Base-by-base conservation (phyloP, 30 jellyfish, hydroid and myxozoan genomes). In the Euphysa ruthae region DNA sequence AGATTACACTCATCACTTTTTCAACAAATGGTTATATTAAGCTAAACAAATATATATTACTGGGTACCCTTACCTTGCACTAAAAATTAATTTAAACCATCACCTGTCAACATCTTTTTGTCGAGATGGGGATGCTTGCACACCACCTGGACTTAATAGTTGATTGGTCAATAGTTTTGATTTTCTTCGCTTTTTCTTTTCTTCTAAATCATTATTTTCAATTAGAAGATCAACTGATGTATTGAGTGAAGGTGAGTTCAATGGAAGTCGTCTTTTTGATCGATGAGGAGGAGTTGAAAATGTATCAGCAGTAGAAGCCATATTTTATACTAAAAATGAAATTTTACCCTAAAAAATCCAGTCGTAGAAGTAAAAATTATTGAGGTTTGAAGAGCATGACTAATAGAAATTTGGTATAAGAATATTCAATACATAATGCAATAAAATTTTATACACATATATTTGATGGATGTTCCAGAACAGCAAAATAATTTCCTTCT, bases 101-200 rank as follows among this genome's bases (percentile, higher is more conserved):
- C 32, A 68, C 80, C 50, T 68, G 29, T 68, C 80, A 26, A 43
- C 33, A 46, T 68, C 80, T 7, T 21, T 16, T 29, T 29, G 34
- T n/a, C 78, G 61, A 8, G 28, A 28, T 18, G 80, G 94, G 14
- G 96, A 66, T 5, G 85, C 43, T 34, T 73, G 93, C 14, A 79
- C 83, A 32, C 90, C 90, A 43, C 66, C 80, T 24, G 97, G 97
- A 55, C 97, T 88, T 2, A 73, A 83, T 14, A 87, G 70, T 35
- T 72, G 69, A 51, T 63, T 74, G 4, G 95, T 57, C 49, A 88
- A 57, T 27, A 69, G 78, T 43, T 72, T 35, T 69, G 97, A 88
- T 55, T 78, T 80, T 32, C 90, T 54, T 15, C 97, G 75, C 42
- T 63, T 80, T 31, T 84, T 46, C 43, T 85, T 66, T 35, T 88